A percentile compares a stretch with the other conserved stretches of the same genome.
Conservation (phyloP, 2,113 vertebrate genomes). For the Channa argus region DNA sequence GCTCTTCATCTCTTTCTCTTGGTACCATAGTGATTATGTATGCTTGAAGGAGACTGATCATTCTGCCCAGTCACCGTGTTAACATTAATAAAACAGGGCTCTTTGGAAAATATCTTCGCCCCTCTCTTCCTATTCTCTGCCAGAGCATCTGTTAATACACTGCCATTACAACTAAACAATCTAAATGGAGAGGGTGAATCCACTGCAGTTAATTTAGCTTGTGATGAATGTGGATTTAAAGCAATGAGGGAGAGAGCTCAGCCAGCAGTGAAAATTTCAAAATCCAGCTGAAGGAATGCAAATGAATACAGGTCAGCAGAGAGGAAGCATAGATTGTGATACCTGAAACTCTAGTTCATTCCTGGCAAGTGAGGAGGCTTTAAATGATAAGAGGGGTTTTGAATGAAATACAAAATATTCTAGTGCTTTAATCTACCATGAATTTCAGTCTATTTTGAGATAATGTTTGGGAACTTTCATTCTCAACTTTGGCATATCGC, state of each 20-base stretch:
- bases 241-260: conserved; percentile 29
- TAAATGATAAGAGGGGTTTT: not conserved
- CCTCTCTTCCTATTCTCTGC: conserved; percentile 43
- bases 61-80: conserved; percentile 69
- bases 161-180: conserved; percentile 66
- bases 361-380: conserved; percentile 6
- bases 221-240: conserved; percentile 57
- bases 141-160: conserved; percentile 62
- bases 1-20: conserved; percentile 43
- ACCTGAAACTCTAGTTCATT: conserved; percentile 21
- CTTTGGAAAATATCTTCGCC: conserved; percentile 60
- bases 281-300: conserved; percentile 35
- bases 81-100: conserved; percentile 75
- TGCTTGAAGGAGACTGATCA: conserved; percentile 72
- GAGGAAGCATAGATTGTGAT: conserved; percentile 13
- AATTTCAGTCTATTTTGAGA: not conserved
- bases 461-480: conserved; percentile 7
- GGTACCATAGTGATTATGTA: conserved; percentile 60
- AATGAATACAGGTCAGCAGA: conserved; percentile 32
- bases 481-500: not conserved
- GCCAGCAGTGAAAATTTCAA: conserved; percentile 29
- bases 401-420: not conserved
- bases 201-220: conserved; percentile 62
- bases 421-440: not conserved
- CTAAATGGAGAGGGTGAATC: conserved; percentile 52